Conservation (phyloP, 2,797 vertebrate species). For the Argentina silus region DNA sequence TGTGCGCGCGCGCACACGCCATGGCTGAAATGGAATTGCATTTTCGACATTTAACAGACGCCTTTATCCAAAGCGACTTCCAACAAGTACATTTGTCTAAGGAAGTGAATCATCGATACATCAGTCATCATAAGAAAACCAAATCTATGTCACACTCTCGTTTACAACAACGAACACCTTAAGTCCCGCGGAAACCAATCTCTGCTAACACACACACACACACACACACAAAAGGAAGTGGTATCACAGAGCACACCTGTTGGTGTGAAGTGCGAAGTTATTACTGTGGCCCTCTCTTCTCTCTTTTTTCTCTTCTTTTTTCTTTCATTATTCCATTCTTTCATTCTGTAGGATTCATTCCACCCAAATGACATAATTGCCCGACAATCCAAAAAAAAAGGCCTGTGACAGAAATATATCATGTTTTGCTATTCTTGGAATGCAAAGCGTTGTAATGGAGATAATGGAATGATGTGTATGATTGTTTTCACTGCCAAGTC, state of each 20-base stretch:
- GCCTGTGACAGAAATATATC: conserved; percentile 34
- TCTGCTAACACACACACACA: conserved; percentile 45
- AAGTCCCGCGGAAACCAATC: conserved; percentile 62
- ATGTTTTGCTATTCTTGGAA: conserved; percentile 34
- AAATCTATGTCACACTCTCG: conserved; percentile 43
- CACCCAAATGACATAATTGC: conserved; percentile 58
- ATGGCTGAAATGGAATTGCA: conserved; percentile 36
- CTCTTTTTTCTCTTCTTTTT: no score
- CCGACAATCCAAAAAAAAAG: conserved; percentile 26
- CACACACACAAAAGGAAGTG: conserved; percentile 25
- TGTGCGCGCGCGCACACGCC: conserved; percentile 14
- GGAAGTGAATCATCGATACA: no score
- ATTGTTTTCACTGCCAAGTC: conserved; percentile 42
- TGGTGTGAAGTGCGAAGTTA: neutral
- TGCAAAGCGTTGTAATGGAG: conserved; percentile 38
- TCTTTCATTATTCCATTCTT: conserved; percentile 22
- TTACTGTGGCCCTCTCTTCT: neutral
- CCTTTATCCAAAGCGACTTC: no score
- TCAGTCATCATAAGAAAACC: no score
- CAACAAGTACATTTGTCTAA: no score
- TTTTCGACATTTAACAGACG: no score
- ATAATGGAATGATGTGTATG: conserved; percentile 17
- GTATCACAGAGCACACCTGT: neutral
- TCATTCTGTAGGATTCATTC: conserved; percentile 52
- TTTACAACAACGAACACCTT: conserved; percentile 51